phyloP scores from a whole-genome alignment of 2,113 vertebrate genomes.

The Dicentrarchus labrax region DNA sequence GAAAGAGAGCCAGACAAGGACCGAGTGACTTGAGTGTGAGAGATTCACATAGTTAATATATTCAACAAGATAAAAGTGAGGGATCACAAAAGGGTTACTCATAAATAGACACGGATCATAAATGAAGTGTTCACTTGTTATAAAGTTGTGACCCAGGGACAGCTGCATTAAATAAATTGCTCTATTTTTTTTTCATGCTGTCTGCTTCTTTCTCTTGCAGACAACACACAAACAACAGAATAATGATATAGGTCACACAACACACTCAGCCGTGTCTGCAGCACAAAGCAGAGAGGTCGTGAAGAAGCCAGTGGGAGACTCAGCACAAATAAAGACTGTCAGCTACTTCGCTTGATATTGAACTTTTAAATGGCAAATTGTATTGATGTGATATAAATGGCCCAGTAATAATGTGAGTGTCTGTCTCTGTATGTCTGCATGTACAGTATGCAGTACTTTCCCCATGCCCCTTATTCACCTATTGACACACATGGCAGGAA shows the following conservation, averaged over 20 bases:
- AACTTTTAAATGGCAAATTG: conserved; percentile 33
- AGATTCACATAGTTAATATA: conserved; percentile 15
- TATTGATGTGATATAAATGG: conserved; percentile 23
- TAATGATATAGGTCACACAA: conserved; percentile 25
- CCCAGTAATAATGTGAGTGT: background rate
- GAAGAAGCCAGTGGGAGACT: background rate
- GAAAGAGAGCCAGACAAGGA: background rate
- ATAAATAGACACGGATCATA: conserved; percentile 23
- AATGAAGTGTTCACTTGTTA: conserved; percentile 13
- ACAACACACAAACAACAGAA: background rate
- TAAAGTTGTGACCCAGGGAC: conserved; percentile 30
- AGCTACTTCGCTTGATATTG: conserved; percentile 10
- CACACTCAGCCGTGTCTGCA: background rate
- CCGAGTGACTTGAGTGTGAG: background rate
- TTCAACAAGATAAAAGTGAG: conserved; percentile 29
- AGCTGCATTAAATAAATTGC: background rate
- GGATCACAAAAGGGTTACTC: conserved; percentile 11
- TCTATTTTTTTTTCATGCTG: background rate
- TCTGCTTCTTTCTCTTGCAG: conserved; percentile 1
- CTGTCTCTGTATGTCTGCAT: background rate
- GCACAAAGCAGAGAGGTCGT: conserved; percentile 17
- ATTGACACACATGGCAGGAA: background rate
- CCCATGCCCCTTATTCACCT: background rate
- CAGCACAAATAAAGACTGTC: conserved; percentile 3
- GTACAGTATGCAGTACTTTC: background rate